These are phyloP conservation scores for Synanthedon myopaeformis DNA, from an alignment of 2,888 invertebrate genomes.

Conservation along the genomic window DNA sequence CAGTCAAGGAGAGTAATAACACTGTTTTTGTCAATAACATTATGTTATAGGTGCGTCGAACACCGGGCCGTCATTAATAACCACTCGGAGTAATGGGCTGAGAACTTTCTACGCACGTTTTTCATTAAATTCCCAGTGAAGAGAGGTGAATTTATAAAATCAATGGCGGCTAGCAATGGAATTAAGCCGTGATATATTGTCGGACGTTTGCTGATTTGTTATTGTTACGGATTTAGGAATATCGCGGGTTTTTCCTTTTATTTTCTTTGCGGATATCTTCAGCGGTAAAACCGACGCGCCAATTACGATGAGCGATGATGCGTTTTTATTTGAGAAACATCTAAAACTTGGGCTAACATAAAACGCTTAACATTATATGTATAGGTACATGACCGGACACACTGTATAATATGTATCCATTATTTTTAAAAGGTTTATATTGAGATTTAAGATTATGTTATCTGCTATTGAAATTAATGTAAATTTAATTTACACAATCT, in stretches of 20 bases:
- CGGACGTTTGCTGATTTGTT: slow-evolving; percentile 1
- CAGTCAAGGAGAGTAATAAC: too few species aligned
- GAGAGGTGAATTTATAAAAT: slow-evolving; percentile 38
- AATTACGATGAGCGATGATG: neutral
- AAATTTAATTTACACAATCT: neutral
- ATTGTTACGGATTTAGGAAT: neutral
- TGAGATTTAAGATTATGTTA: too few species aligned
- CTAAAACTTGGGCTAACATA: too few species aligned
- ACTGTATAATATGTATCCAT: too few species aligned
- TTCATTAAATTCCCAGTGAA: slow-evolving; percentile 38
- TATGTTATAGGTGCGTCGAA: neutral
- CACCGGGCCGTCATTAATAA: slow-evolving; percentile 32
- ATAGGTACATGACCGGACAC: too few species aligned
- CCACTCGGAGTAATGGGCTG: slow-evolving; percentile 34
- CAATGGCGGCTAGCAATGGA: slow-evolving; percentile 27
- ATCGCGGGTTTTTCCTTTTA: neutral
- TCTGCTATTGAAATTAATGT: too few species aligned
- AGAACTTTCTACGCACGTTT: slow-evolving; percentile 56
- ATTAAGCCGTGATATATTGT: slow-evolving; percentile 22
- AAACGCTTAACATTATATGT: too few species aligned
- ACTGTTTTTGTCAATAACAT: neutral
- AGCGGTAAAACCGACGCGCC: neutral
- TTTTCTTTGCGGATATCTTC: neutral
- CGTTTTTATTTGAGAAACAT: too few species aligned
- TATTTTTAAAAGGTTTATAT: too few species aligned